Evolutionary conservation across 2,888 invertebrate genomes (phyloP).

Genomic region (Tenthredo notha): DNA sequence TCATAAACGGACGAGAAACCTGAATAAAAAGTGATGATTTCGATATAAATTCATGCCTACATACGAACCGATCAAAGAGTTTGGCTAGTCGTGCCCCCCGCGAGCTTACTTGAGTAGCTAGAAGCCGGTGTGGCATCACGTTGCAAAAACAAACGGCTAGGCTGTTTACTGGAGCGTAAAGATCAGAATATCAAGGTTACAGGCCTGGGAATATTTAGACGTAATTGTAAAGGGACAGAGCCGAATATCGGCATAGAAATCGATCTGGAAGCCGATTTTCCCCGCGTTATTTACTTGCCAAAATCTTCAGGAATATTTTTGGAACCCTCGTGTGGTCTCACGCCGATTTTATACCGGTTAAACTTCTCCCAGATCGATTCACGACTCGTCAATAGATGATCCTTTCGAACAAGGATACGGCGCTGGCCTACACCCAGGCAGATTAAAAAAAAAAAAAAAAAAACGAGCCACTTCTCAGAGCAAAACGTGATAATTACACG

Average conservation of each 20-base stretch:
- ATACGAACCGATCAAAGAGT: not conserved
- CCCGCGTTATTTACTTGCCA: not conserved
- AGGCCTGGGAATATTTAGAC: constrained; percentile 35
- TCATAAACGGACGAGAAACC: not conserved
- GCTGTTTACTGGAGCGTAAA: constrained; percentile 48
- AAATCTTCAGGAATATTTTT: not conserved
- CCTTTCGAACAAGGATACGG: constrained; percentile 32
- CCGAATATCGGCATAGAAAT: not conserved
- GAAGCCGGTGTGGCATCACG: not conserved
- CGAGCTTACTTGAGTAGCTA: constrained; percentile 13
- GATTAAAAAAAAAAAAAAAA: not conserved
- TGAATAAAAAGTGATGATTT: not conserved
- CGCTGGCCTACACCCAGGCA: not conserved
- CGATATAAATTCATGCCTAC: not conserved
- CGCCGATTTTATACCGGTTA: not conserved
- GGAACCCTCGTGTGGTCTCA: not conserved
- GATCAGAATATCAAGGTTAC: constrained; percentile 48
- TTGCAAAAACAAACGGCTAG: constrained; percentile 17
- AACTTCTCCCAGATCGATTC: not conserved
- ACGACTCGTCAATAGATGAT: constrained; percentile 21
- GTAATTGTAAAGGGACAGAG: not conserved
- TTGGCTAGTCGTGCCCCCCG: constrained; percentile 35
- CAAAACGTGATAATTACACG: constrained; percentile 73
- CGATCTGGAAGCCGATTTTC: not conserved
- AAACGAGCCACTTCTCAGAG: constrained; percentile 52